These are phyloP conservation scores for Philonicus albiceps DNA, from an alignment of 2,888 invertebrate species.

Conservation along the genomic window DNA sequence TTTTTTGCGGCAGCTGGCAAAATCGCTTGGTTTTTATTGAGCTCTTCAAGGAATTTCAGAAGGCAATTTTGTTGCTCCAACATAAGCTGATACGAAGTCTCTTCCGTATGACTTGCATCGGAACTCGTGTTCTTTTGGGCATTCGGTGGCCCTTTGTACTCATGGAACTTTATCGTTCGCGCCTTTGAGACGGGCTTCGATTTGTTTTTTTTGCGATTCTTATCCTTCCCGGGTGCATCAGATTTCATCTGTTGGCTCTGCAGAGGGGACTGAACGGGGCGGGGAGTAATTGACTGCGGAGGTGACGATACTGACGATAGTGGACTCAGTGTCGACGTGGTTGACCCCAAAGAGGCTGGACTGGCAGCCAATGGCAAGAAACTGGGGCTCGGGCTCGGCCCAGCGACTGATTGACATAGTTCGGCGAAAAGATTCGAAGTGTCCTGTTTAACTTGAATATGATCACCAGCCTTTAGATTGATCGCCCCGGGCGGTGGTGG, in stretches of 20 bases:
- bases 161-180: slow-evolving; percentile 95
- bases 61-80: slow-evolving; percentile 91
- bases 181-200: slow-evolving; percentile 82
- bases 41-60: slow-evolving; percentile 82
- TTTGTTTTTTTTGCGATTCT: slow-evolving; percentile 82
- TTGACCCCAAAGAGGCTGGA: slow-evolving; percentile 67
- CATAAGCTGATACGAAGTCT: slow-evolving; percentile 89
- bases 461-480: slow-evolving; percentile 23
- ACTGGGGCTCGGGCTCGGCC: slow-evolving; percentile 60
- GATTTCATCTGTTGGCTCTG: slow-evolving; percentile 61
- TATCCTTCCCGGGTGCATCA: slow-evolving; percentile 76
- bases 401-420: slow-evolving; percentile 68
- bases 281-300: slow-evolving; percentile 66
- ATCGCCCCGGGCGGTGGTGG: slow-evolving; percentile 49
- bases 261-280: slow-evolving; percentile 66
- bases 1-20: slow-evolving; percentile 73
- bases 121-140: slow-evolving; percentile 73
- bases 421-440: slow-evolving; percentile 67
- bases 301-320: slow-evolving; percentile 73
- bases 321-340: slow-evolving; percentile 73
- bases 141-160: slow-evolving; percentile 93
- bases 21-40: slow-evolving; percentile 84
- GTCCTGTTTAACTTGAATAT: slow-evolving; percentile 59
- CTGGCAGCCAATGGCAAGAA: slow-evolving; percentile 66
- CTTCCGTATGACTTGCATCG: slow-evolving; percentile 64